Evolutionary conservation across 2,797 vertebrate genomes (phyloP).

Genomic region (Amphiprion clarkii): DNA sequence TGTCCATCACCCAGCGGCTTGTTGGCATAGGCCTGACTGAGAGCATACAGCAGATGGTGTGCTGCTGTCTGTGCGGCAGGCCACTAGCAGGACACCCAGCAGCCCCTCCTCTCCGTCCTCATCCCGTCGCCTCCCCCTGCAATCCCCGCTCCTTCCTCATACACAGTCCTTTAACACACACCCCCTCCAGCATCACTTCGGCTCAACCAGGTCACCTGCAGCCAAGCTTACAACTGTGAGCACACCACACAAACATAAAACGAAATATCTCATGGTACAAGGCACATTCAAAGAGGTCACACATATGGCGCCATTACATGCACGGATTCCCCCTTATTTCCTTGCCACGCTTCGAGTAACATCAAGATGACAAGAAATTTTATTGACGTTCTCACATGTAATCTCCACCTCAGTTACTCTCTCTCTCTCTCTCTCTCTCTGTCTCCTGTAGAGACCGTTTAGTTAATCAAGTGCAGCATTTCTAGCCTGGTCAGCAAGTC

Average conservation of each 20-base stretch:
- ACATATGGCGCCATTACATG: conserved; percentile 84
- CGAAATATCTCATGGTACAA: conserved; percentile 72
- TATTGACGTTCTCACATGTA: conserved; percentile 76
- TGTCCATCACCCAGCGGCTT: conserved; percentile 73
- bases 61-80: conserved; percentile 77
- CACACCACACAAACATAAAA: conserved; percentile 53
- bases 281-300: conserved; percentile 77
- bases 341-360: conserved; percentile 64
- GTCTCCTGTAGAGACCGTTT: conserved; percentile 55
- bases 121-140: conserved; percentile 38
- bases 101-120: conserved; percentile 54
- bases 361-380: conserved; percentile 73
- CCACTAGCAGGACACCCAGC: conserved; percentile 80
- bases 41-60: conserved; percentile 84
- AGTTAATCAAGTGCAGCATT: conserved; percentile 75
- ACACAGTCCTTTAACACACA: conserved; percentile 53
- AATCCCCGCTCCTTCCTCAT: conserved; percentile 48
- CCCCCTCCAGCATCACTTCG: conserved; percentile 67
- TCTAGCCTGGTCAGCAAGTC: conserved; percentile 77
- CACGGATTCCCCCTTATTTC: conserved; percentile 72
- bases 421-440: conserved; percentile 28
- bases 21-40: conserved; percentile 75
- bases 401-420: conserved; percentile 28
- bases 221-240: conserved; percentile 61
- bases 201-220: conserved; percentile 80